Conservation (phyloP, 2,797 vertebrate species). For the Fistularia commersonii region DNA sequence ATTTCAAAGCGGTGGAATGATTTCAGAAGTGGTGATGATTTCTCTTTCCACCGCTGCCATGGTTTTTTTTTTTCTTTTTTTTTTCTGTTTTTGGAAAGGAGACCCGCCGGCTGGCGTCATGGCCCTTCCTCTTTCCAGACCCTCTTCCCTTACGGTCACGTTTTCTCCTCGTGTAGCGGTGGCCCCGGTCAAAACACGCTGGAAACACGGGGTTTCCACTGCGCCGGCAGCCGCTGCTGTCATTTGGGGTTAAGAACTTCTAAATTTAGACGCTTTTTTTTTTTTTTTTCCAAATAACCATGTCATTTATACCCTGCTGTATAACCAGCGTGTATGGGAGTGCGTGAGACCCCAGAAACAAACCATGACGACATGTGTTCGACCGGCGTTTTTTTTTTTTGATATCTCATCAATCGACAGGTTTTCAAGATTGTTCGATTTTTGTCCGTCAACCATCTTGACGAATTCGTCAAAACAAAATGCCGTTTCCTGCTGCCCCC, state of each 20-base stretch:
- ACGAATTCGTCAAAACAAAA: too few species aligned
- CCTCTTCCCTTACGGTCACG: slow-evolving; percentile 31
- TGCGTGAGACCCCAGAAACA: too few species aligned
- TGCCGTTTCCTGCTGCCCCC: too few species aligned
- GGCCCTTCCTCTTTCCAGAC: slow-evolving; percentile 26
- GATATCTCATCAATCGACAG: too few species aligned
- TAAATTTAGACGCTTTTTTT: slow-evolving; percentile 23
- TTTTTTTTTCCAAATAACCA: neutral
- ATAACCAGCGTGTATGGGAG: too few species aligned
- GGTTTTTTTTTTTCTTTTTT: slow-evolving; percentile 14
- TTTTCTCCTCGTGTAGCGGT: slow-evolving; percentile 25
- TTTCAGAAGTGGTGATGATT: slow-evolving; percentile 18
- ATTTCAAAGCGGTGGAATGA: slow-evolving; percentile 5
- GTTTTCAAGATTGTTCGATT: too few species aligned
- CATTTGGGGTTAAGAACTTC: slow-evolving; percentile 26
- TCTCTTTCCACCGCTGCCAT: slow-evolving; percentile 21
- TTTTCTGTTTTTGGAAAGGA: slow-evolving; percentile 47
- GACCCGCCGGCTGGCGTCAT: slow-evolving; percentile 20
- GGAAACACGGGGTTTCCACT: slow-evolving; percentile 52
- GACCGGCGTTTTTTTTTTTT: too few species aligned
- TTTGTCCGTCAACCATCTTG: too few species aligned
- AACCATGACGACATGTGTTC: too few species aligned
- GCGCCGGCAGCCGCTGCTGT: slow-evolving; percentile 22
- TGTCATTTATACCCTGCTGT: too few species aligned
- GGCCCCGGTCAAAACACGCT: slow-evolving; percentile 49